A percentile compares a stretch with the other conserved stretches of the same genome.
Conservation (phyloP, 2,113 vertebrate species). For the Protobothrops flavoviridis region DNA sequence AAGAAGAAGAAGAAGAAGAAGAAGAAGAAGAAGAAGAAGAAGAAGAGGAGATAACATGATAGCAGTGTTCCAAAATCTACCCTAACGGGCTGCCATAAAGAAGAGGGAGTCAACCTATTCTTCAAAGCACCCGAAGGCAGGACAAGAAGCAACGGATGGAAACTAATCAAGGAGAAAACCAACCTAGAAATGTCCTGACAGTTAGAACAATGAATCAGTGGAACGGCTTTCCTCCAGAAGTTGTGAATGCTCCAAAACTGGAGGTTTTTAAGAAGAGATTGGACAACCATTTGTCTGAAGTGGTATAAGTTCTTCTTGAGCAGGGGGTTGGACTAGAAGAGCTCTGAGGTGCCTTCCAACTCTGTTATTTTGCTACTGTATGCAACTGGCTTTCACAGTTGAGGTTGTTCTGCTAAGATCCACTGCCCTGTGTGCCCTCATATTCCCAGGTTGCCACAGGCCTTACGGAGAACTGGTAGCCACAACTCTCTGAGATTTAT, state of each 20-base stretch:
- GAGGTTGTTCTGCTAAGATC: conserved; percentile 35
- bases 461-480: conserved; percentile 41
- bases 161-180: neutral
- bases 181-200: neutral
- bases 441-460: conserved; percentile 25
- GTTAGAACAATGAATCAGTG: neutral
- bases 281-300: neutral
- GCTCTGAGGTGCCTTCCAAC: neutral
- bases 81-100: neutral
- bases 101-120: neutral
- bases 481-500: conserved; percentile 59
- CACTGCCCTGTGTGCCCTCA: conserved; percentile 18
- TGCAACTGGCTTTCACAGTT: conserved; percentile 26
- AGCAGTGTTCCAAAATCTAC: neutral
- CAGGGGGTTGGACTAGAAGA: too few relatives aligned
- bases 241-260: neutral
- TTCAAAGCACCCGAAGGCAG: neutral
- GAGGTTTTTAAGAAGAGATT: too few relatives aligned
- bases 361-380: neutral
- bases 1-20: too few relatives aligned
- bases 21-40: too few relatives aligned
- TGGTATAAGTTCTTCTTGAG: neutral
- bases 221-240: neutral
- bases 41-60: too few relatives aligned
- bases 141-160: neutral